phyloP scores from a whole-genome alignment of 2,888 invertebrate genomes.

The Tachina grossa region DNA sequence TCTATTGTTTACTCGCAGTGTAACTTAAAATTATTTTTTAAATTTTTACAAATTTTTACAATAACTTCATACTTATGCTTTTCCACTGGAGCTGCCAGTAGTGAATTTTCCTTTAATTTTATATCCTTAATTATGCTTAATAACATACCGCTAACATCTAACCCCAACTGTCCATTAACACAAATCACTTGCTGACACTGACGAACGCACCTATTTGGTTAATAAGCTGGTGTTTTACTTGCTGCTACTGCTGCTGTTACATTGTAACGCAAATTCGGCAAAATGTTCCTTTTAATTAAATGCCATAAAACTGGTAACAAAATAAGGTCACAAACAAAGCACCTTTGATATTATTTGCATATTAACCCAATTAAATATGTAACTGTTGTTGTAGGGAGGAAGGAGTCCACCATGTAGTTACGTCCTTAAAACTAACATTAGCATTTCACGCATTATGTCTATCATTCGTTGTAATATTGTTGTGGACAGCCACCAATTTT shows the following conservation, averaged over 20 bases:
- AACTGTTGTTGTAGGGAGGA: background rate
- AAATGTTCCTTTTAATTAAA: conserved; percentile 60
- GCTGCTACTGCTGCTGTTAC: background rate
- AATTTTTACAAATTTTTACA: too few species aligned
- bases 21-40: too few species aligned
- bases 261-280: conserved; percentile 39
- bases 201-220: conserved; percentile 30
- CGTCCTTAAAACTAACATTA: conserved; percentile 37
- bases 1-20: too few species aligned
- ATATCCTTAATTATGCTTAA: conserved; percentile 13
- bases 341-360: conserved; percentile 62
- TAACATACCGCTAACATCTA: conserved; percentile 13
- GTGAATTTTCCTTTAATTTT: background rate
- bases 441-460: conserved; percentile 50
- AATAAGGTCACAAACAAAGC: conserved; percentile 62
- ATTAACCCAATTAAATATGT: conserved; percentile 59
- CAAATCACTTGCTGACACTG: conserved; percentile 35
- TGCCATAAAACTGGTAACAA: conserved; percentile 58
- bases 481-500: conserved; percentile 30
- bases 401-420: conserved; percentile 29
- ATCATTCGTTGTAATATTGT: conserved; percentile 59
- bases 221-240: background rate
- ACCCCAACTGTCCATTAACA: conserved; percentile 44
- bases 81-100: background rate
- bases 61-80: background rate